Evolutionary conservation across 2,797 vertebrate species (phyloP).

Genomic region (Florisuga fusca): DNA sequence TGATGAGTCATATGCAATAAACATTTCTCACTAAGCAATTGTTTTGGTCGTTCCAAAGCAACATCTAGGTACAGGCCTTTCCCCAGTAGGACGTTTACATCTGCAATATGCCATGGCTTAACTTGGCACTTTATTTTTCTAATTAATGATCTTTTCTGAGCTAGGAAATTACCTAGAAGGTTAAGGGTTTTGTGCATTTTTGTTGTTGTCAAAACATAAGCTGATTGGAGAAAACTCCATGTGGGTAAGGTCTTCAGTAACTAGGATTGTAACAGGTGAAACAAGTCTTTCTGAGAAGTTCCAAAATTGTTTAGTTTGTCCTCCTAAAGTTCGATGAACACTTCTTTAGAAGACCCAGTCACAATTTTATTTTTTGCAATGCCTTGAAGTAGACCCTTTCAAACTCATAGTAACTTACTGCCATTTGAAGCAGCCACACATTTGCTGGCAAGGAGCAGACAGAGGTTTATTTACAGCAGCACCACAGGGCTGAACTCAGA

Average conservation of each 20-base stretch:
- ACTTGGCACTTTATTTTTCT: background rate
- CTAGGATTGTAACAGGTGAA: background rate
- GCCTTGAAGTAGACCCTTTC: background rate
- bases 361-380: background rate
- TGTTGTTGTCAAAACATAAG: background rate
- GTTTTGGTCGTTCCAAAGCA: constrained; percentile 35
- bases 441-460: background rate
- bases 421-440: background rate
- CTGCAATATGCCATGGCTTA: background rate
- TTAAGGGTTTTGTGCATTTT: background rate
- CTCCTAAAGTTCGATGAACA: background rate
- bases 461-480: background rate
- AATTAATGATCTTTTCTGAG: background rate
- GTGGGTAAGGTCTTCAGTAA: background rate
- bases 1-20: constrained; percentile 67
- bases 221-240: rapidly evolving
- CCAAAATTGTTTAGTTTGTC: background rate
- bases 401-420: background rate
- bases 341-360: background rate
- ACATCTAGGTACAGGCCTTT: background rate
- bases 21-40: constrained; percentile 36
- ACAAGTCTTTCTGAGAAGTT: background rate
- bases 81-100: background rate
- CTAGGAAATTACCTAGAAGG: background rate
- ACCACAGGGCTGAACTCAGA: background rate